These are phyloP conservation scores for Etheostoma cragini DNA, from an alignment of 2,113 vertebrate genomes.

Conservation along the genomic window DNA sequence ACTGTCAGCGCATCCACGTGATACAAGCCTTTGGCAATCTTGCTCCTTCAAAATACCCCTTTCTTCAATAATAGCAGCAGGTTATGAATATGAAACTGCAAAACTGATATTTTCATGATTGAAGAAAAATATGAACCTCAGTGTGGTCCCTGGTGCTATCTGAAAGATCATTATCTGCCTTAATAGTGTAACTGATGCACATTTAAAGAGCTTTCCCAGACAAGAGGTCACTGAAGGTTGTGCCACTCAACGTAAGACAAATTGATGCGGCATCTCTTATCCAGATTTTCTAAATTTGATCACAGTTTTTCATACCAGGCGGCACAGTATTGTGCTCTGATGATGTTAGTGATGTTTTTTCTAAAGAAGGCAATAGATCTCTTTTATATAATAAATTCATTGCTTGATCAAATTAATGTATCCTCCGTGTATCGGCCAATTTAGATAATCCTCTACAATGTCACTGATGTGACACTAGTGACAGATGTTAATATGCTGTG, in stretches of 20 bases:
- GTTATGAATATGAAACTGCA: not conserved
- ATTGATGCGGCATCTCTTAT: slow-evolving; percentile 20
- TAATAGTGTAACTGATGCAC: slow-evolving; percentile 26
- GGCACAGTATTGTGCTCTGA: not conserved
- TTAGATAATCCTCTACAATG: slow-evolving; percentile 37
- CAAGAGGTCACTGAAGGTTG: slow-evolving; percentile 21
- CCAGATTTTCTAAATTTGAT: slow-evolving; percentile 30
- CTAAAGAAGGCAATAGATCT: slow-evolving; percentile 16
- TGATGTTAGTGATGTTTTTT: not conserved
- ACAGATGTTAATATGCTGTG: slow-evolving; percentile 44
- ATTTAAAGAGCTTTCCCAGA: slow-evolving; percentile 28
- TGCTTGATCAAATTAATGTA: slow-evolving; percentile 47
- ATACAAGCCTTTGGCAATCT: no score
- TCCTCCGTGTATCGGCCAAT: slow-evolving; percentile 37
- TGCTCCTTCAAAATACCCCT: not conserved
- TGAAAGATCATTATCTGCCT: not conserved
- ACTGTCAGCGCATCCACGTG: no score
- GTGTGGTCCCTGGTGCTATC: not conserved
- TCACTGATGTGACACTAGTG: slow-evolving; percentile 37
- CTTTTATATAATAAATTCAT: slow-evolving; percentile 4
- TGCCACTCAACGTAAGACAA: slow-evolving; percentile 11
- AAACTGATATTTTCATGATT: not conserved
- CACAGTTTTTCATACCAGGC: slow-evolving; percentile 6
- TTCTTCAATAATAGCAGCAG: not conserved
- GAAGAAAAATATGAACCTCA: not conserved